A percentile compares a stretch with the other conserved stretches of the same genome.
Conservation (phyloP, 1,140 invertebrate genomes). For the Ladona fulva region DNA sequence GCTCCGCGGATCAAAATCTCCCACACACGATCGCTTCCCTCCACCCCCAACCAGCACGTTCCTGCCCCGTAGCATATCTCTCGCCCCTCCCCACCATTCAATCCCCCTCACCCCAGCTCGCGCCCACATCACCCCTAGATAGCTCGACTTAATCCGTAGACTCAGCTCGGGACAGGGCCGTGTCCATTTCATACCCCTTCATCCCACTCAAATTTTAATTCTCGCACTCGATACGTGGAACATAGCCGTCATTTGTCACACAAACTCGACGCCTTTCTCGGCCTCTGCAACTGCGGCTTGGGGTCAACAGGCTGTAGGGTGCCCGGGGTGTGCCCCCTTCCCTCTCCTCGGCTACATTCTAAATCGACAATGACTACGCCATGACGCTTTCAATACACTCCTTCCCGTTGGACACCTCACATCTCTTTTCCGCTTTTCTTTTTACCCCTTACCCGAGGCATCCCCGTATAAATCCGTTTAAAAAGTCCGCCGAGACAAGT, state of each 20-base stretch:
- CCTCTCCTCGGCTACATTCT: neutral
- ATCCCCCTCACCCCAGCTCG: neutral
- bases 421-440: no score
- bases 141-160: neutral
- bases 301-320: neutral
- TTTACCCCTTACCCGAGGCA: no score
- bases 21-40: no score
- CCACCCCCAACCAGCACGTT: no score
- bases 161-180: neutral
- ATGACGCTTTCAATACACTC: no score
- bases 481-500: no score
- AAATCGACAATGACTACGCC: no score
- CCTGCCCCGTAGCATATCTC: no score
- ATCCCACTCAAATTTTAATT: neutral
- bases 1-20: no score
- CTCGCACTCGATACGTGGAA: neutral
- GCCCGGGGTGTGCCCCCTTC: neutral
- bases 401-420: no score
- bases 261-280: neutral
- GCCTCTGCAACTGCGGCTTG: neutral
- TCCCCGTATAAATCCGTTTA: no score
- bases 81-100: no score
- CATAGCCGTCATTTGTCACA: neutral
- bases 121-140: neutral
- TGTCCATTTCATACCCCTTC: neutral